phyloP scores from a whole-genome alignment of 1,140 invertebrate species.

The Hypothenemus hampei region DNA sequence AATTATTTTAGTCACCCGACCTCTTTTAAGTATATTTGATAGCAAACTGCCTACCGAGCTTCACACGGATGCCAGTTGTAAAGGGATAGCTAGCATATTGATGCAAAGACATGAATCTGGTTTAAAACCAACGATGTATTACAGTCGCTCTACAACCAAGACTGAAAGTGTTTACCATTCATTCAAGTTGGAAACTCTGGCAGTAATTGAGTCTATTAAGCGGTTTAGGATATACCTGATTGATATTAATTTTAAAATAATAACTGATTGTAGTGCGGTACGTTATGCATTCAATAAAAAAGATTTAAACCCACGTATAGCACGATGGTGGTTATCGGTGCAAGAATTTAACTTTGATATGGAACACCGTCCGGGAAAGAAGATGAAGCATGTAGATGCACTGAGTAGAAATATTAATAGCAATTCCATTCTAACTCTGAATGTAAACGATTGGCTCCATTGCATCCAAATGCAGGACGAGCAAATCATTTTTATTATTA shows the following conservation, averaged over 20 bases:
- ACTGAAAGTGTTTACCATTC: constrained; percentile 1
- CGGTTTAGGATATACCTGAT: neutral
- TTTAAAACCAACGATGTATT: constrained; percentile 15
- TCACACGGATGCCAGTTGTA: constrained; percentile 24
- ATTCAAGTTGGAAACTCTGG: neutral
- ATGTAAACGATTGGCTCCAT: too few relatives aligned
- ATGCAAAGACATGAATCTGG: constrained; percentile 31
- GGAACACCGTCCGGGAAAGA: neutral
- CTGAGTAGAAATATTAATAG: too few relatives aligned
- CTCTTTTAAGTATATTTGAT: neutral
- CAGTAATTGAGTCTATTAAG: neutral
- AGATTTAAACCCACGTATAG: neutral
- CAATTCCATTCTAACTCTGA: too few relatives aligned
- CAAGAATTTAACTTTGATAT: neutral
- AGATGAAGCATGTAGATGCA: neutral
- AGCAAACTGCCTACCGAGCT: neutral
- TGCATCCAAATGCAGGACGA: too few relatives aligned
- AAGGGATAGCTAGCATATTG: constrained; percentile 38
- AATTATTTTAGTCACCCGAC: neutral
- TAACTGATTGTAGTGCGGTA: neutral
- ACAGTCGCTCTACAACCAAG: constrained; percentile 16
- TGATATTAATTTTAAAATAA: neutral
- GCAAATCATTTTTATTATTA: too few relatives aligned
- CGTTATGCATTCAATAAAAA: neutral
- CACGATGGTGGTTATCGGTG: neutral